Evolutionary conservation across 2,888 invertebrate genomes (phyloP).

Genomic region (Andrena chrysosceles): DNA sequence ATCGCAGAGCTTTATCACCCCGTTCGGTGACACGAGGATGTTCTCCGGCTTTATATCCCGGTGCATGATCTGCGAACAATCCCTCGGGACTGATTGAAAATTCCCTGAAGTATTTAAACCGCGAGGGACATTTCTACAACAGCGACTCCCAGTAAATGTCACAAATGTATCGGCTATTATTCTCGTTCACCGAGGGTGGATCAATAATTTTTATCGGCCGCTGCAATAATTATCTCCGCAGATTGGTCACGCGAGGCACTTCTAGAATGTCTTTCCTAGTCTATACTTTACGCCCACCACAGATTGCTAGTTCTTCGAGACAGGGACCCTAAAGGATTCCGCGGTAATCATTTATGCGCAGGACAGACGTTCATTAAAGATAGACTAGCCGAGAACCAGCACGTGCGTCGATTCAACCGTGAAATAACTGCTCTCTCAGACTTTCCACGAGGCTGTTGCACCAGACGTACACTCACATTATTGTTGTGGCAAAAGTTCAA

Average conservation of each 20-base stretch:
- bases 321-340: neutral
- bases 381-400: constrained; percentile 22
- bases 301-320: neutral
- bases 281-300: neutral
- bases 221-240: constrained; percentile 23
- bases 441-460: neutral
- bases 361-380: constrained; percentile 50
- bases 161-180: neutral
- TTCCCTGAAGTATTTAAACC: neutral
- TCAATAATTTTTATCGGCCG: constrained; percentile 31
- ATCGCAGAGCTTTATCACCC: constrained; percentile 96
- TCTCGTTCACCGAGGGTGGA: neutral
- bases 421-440: neutral
- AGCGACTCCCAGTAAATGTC: neutral
- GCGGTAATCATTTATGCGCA: constrained; percentile 19
- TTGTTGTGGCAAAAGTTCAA: constrained; percentile 93
- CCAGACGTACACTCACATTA: constrained; percentile 87
- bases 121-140: neutral
- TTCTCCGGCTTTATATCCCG: constrained; percentile 96
- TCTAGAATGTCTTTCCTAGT: neutral
- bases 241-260: constrained; percentile 41
- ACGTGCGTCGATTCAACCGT: neutral
- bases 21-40: constrained; percentile 91
- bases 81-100: neutral
- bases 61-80: constrained; percentile 90